phyloP scores from a whole-genome alignment of 2,797 vertebrate species.

The Silurus aristotelis region DNA sequence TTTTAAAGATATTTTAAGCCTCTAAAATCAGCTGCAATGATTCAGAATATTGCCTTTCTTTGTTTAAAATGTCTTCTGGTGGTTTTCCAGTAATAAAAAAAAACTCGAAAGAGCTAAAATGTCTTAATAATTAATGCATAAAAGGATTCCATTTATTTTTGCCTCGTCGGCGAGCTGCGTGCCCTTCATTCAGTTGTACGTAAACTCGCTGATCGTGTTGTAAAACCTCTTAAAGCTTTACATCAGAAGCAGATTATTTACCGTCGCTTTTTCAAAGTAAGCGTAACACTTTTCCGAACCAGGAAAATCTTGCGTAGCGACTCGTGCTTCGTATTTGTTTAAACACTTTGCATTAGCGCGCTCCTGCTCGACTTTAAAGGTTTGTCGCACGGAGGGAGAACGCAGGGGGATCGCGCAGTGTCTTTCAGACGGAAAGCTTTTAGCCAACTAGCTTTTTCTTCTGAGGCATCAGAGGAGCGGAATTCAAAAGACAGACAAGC shows the following conservation, averaged over 20 bases:
- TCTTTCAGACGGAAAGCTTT: background rate
- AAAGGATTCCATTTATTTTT: background rate
- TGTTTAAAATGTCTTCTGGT: background rate
- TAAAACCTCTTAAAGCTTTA: background rate
- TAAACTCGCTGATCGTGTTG: background rate
- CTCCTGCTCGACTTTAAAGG: background rate
- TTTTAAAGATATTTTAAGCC: background rate
- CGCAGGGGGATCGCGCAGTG: background rate
- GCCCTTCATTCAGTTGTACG: background rate
- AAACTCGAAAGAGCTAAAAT: background rate
- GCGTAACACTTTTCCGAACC: background rate
- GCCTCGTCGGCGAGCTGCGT: background rate
- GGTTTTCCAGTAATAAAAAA: background rate
- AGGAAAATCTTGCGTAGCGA: background rate
- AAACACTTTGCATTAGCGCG: background rate
- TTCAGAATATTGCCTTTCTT: background rate
- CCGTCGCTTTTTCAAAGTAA: background rate
- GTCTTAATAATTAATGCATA: background rate
- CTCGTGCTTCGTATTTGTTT: background rate
- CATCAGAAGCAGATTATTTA: background rate
- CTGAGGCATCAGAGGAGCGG: slow-evolving; percentile 6
- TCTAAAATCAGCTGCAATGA: background rate
- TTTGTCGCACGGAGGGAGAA: background rate
- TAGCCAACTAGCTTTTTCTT: background rate
- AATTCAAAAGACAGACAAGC: slow-evolving; percentile 21